A percentile compares a stretch with the other conserved stretches of the same genome.
phyloP scores from a whole-genome alignment of 2,797 vertebrate genomes.

The Alcedo quadribrachys region DNA sequence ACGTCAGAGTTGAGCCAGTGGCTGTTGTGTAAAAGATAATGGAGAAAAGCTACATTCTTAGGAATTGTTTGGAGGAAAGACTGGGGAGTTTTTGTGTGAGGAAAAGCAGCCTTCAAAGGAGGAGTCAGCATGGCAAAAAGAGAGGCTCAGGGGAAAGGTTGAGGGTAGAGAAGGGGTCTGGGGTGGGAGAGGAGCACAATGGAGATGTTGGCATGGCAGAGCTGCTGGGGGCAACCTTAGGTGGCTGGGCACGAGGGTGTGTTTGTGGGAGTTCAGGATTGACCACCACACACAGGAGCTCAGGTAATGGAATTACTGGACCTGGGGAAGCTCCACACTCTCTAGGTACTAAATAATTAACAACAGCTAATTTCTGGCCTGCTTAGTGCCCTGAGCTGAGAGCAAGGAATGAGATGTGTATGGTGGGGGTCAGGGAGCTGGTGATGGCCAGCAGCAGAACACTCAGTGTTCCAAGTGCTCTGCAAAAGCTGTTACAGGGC shows the following conservation, averaged over 20 bases:
- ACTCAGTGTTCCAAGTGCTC: background rate
- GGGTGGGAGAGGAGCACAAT: background rate
- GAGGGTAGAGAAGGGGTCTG: background rate
- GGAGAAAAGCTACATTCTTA: background rate
- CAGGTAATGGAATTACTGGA: background rate
- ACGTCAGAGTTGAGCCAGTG: background rate
- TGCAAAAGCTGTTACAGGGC: background rate
- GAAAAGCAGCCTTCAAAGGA: background rate
- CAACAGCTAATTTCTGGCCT: background rate
- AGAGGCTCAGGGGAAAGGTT: background rate
- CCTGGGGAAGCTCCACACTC: background rate
- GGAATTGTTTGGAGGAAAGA: background rate
- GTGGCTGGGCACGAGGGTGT: background rate
- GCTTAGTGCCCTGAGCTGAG: background rate
- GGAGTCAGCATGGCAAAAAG: background rate
- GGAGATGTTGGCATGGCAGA: background rate
- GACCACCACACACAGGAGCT: background rate
- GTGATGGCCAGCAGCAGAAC: background rate
- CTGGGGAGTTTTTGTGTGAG: rapidly evolving
- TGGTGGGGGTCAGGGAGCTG: background rate
- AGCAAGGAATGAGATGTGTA: background rate
- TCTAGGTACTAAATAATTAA: background rate
- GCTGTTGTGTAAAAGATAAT: background rate
- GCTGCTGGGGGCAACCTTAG: background rate
- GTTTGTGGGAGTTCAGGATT: background rate